Evolutionary conservation across 2,113 vertebrate genomes (phyloP), one percentile per base, ranked within the genome.

Genomic region (Mohoua ochrocephala): DNA sequence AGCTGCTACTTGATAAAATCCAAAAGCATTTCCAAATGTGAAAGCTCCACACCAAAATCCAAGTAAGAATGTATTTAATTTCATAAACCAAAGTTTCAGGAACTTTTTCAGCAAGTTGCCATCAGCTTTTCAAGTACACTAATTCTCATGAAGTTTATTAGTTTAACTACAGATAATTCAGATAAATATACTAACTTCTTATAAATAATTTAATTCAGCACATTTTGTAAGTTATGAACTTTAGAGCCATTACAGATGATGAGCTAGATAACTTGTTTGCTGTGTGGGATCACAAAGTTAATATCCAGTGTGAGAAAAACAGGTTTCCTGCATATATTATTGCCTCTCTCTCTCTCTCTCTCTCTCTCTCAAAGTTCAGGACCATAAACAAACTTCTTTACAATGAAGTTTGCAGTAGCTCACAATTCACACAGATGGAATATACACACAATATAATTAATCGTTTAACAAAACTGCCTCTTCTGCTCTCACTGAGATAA

Each of bases 301-400:
- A 78, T 82, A 95, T 81, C 67, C 80, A 97, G 86, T 68, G 76
- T 95, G 95, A 97, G 97, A 78, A 95, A 97, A 96, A 94, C 94
- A 96, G 85, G 81, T 92, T 93, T 88, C 91, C 92, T 93, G 93
- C 89, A 92, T 79, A 81, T 49, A 94, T 60, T 74, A 84, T 31
- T 74, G 88, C 87, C 84, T 89, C 65, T 71, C 73, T 70, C 64
- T 65, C 61, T n/a, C n/a, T n/a, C 84, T 89, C 65, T 71, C 73
- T 70, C 64, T 49, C 85, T 95, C 94, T 53, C 85, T 95, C 91
- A 56, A 93, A 82, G 69, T 89, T 70, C 44, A 91, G 79, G 21
- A 70, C 33, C 53, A 84, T 84, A 91, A 97, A 94, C 86, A 92
- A 97, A 85, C 93, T 81, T 73, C 92, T 86, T 50, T 73, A 84